Evolutionary conservation across 2,113 vertebrate genomes (phyloP), one percentile per base, ranked within the genome.

Genomic region (Megaptera novaeangliae): DNA sequence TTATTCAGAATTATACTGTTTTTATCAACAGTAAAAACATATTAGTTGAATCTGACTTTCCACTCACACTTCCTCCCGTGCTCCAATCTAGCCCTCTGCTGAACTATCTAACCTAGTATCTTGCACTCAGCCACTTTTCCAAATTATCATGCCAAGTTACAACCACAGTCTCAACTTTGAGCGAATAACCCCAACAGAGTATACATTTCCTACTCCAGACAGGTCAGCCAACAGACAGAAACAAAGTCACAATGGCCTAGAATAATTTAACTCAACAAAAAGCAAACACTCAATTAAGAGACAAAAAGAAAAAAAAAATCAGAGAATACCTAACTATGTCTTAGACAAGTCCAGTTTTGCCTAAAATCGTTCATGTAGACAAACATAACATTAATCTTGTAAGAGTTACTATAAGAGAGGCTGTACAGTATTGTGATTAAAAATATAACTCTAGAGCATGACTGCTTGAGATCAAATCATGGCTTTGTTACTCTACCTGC

Each of bases 91-190:
- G 34, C 96, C 39, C 23, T 92, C 63, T 74, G 41, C 36, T 92
- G 90, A 52, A 94, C 77, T 82, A 94, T 69, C 83, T 96, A 63
- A 95, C 69, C 71, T 64, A 94, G 17, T 46, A 96, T 91, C 57
- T 92, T 92, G 9, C 23, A 96, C 39, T 39, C 23, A 88, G 93
- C 57, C 92, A 92, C 74, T 94, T 95, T 94, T 95, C 91, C 96
- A 83, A 97, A 80, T 80, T 96, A 80, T 64, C 82, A 86, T 77
- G 96, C 96, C 90, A 97, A 96, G 63, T 95, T 94, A 94, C 78
- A 96, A 89, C 71, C 74, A 92, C 91, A 31, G 89, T 69, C 92
- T 94, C 80, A 57, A 83, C 63, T 94, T 57, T 75, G 91, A 93
- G 39, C 59, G 97, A 97, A 92, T 75, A 41, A 64, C 69, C 27